Base-by-base conservation (phyloP, 2,113 vertebrate genomes). In the Romanogobio albipinnatus region DNA sequence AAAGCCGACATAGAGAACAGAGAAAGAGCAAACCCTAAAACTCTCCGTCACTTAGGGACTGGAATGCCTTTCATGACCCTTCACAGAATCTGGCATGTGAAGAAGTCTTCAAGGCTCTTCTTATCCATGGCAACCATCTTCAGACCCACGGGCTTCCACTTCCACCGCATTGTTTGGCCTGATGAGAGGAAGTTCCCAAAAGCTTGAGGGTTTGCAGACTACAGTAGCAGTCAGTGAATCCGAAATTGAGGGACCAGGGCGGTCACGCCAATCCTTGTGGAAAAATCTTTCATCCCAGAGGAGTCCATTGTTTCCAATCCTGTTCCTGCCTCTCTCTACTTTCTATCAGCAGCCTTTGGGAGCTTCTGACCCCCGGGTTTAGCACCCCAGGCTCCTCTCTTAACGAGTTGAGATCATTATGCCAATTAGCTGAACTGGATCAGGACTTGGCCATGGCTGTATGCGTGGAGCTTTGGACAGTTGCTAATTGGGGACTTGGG, bases 391-490 rank as follows among this genome's bases (percentile, higher is more conserved):
- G 84, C 86, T 70, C 45, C 61, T 73, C 26, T 59, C 51, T 77
- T 82, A 87, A 89, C 11, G 59, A 89, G 85, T 73, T 26, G 73
- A 59, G 47, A 86, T 87, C 88, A 87, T 89, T 86, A 86, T 82
- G 45, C 88, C 88, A 89, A 87, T 89, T 89, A 87, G 58, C 49
- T 24, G 49, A 77, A 73, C 73, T 64, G 74, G 88, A 86, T 77
- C 76, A 86, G 53, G 43, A 78, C 53, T 84, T 59, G 70, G 77
- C 86, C 11, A 39, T 45, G 39, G 58, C 59, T 71, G 39, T 85
- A n/a, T 29, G 68, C 59, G 82, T 29, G 70, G 53, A 70, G 83
- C 81, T 71, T 84, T 77, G 59, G 64, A 82, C 81, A 47, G 59
- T 66, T 62, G 61, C 59, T 89, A 89, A 89, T 86, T 89, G 74